A percentile compares a stretch with the other conserved stretches of the same genome.
phyloP scores from a whole-genome alignment of 2,888 invertebrate genomes.

The Lomographa bimaculata region DNA sequence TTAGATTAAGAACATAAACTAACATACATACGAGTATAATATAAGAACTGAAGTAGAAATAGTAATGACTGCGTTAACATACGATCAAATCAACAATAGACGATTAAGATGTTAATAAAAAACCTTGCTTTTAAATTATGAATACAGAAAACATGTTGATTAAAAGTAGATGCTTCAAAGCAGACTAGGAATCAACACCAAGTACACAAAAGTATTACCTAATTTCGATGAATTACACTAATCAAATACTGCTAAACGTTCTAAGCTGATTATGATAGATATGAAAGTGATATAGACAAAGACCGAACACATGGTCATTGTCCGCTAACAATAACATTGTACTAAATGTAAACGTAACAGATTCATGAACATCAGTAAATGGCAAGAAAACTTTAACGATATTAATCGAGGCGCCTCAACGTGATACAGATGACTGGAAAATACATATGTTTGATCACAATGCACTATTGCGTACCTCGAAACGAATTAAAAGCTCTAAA shows the following conservation, averaged over 20 bases:
- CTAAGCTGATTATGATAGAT: too few species aligned
- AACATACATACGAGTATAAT: too few species aligned
- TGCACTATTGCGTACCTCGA: slow-evolving; percentile 59
- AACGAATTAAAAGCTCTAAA: slow-evolving; percentile 81
- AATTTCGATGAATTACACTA: too few species aligned
- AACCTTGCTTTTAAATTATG: too few species aligned
- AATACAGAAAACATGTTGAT: too few species aligned
- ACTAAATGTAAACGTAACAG: slow-evolving; percentile 44
- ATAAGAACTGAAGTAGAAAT: slow-evolving; percentile 4
- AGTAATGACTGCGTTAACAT: slow-evolving; percentile 1
- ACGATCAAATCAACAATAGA: neutral
- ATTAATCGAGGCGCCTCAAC: slow-evolving; percentile 31
- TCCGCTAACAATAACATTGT: slow-evolving; percentile 36
- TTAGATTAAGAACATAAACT: slow-evolving; percentile 10
- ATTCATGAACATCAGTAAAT: slow-evolving; percentile 36
- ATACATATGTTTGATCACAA: slow-evolving; percentile 70
- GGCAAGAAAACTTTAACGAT: slow-evolving; percentile 45
- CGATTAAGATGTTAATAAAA: too few species aligned
- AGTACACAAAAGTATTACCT: slow-evolving; percentile 14
- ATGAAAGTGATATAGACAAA: too few species aligned
- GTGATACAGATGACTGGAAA: slow-evolving; percentile 72
- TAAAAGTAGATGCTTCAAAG: slow-evolving; percentile 33
- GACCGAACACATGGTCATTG: too few species aligned
- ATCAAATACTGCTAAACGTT: too few species aligned
- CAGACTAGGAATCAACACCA: slow-evolving; percentile 32